Conservation (phyloP, 2,888 invertebrate genomes). For the Itoplectis maculator region DNA sequence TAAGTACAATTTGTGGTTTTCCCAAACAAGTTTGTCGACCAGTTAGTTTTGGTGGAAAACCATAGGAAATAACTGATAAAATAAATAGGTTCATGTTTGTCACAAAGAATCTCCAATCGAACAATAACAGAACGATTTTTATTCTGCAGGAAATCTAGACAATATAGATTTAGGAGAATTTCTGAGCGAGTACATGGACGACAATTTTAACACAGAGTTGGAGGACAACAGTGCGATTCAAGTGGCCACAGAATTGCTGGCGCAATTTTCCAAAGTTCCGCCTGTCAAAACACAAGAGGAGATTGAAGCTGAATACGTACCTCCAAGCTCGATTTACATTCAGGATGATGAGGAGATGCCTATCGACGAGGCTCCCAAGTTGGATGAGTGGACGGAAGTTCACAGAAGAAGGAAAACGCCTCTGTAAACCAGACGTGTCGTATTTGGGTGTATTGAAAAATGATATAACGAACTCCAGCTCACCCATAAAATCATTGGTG, state of each 20-base stretch:
- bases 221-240: slow-evolving; percentile 79
- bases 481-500: no score
- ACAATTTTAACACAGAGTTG: slow-evolving; percentile 77
- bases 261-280: slow-evolving; percentile 77
- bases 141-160: slow-evolving; percentile 74
- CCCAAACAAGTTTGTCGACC: no score
- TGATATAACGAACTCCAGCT: no score
- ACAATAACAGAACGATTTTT: background rate
- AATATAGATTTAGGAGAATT: slow-evolving; percentile 76
- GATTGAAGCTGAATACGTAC: no score
- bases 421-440: no score
- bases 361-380: no score
- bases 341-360: slow-evolving; percentile 49
- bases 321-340: slow-evolving; percentile 77
- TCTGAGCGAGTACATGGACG: slow-evolving; percentile 80
- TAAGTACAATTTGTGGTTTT: no score
- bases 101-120: background rate
- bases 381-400: slow-evolving; percentile 79
- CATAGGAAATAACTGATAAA: background rate
- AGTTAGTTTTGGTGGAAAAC: no score
- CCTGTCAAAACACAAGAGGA: no score
- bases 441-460: no score
- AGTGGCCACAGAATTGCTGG: slow-evolving; percentile 79
- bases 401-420: slow-evolving; percentile 73
- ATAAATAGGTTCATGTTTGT: background rate